Conservation (phyloP, 1,140 invertebrate species). For the Bombus pyrosoma region DNA sequence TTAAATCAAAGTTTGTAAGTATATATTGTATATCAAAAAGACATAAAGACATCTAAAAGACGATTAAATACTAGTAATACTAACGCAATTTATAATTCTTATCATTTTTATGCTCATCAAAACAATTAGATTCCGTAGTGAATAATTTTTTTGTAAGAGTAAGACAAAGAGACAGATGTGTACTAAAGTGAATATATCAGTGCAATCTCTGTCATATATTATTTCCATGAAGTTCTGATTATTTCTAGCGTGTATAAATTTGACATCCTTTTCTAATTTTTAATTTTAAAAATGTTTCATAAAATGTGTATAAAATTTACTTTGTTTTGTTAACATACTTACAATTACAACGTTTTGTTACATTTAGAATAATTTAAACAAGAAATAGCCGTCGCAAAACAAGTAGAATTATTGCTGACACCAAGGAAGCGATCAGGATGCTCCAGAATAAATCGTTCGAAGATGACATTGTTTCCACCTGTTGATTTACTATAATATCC, state of each 20-base stretch:
- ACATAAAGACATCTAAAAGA: slow-evolving; percentile 16
- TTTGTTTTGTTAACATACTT: slow-evolving; percentile 60
- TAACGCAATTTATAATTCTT: not conserved
- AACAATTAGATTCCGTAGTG: slow-evolving; percentile 1
- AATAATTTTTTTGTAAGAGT: slow-evolving; percentile 27
- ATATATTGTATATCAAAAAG: slow-evolving; percentile 21
- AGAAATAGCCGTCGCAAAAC: slow-evolving; percentile 78
- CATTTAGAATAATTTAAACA: slow-evolving; percentile 68
- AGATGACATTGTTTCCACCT: slow-evolving; percentile 74
- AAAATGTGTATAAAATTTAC: slow-evolving; percentile 71
- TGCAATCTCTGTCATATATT: slow-evolving; percentile 49
- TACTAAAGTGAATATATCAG: slow-evolving; percentile 48
- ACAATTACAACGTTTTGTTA: slow-evolving; percentile 57
- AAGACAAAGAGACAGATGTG: slow-evolving; percentile 11
- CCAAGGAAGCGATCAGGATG: slow-evolving; percentile 74
- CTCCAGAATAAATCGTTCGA: slow-evolving; percentile 79
- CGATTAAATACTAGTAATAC: slow-evolving; percentile 17
- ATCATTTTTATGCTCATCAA: not conserved
- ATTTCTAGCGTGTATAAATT: slow-evolving; percentile 52
- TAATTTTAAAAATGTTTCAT: slow-evolving; percentile 64
- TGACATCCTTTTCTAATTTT: slow-evolving; percentile 50
- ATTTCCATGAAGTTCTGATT: slow-evolving; percentile 38
- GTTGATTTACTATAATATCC: slow-evolving; percentile 69
- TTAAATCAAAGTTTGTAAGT: not conserved
- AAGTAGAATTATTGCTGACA: slow-evolving; percentile 78